These are phyloP conservation scores for Lepidurus arcticus DNA, from an alignment of 1,140 invertebrate species.

Conservation along the genomic window DNA sequence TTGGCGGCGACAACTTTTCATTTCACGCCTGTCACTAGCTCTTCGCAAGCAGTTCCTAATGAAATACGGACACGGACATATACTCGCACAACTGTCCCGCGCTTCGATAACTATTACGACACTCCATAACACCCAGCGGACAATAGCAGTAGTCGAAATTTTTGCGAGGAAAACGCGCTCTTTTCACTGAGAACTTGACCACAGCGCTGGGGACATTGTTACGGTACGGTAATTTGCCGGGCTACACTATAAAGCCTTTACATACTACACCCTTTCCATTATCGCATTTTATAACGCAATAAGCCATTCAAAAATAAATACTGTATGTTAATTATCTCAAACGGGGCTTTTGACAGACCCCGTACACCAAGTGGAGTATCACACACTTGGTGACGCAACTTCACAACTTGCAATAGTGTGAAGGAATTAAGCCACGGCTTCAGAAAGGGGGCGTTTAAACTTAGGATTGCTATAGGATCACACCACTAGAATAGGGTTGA, in stretches of 20 bases:
- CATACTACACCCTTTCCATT: too few species aligned
- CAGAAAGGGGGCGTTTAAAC: not conserved
- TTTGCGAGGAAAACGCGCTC: too few species aligned
- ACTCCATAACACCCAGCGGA: not conserved
- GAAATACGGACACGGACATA: not conserved
- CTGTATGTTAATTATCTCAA: too few species aligned
- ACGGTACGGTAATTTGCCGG: too few species aligned
- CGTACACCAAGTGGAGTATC: too few species aligned
- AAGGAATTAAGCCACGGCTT: not conserved
- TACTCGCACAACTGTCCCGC: not conserved
- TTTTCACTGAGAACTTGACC: too few species aligned
- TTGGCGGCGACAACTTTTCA: not conserved
- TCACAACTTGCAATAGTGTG: not conserved
- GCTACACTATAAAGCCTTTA: too few species aligned
- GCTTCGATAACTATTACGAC: not conserved
- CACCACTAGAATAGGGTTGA: not conserved
- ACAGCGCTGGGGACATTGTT: too few species aligned
- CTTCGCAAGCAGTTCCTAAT: not conserved
- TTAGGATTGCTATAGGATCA: not conserved
- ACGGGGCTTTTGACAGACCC: too few species aligned
- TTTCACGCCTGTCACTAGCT: conserved; percentile 15
- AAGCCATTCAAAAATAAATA: too few species aligned
- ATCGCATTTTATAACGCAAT: too few species aligned
- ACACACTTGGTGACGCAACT: too few species aligned
- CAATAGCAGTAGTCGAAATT: not conserved